Evolutionary conservation across 2,113 vertebrate genomes (phyloP), one percentile per base, ranked within the genome.

Genomic region (Etia nguti): DNA sequence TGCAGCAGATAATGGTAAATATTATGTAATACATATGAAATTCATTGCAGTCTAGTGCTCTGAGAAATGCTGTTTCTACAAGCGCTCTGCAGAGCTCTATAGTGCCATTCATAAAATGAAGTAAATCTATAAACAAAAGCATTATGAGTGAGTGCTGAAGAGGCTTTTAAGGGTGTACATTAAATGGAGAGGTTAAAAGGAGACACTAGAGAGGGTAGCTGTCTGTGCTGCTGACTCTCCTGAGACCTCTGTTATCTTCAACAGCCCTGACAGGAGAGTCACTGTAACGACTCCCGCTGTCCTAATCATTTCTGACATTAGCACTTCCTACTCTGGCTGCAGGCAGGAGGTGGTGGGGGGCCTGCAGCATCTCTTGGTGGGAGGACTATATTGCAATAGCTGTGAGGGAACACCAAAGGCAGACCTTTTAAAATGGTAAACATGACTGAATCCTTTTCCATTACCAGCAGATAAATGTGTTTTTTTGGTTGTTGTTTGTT

Each of bases 221-320:
- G 85, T 81, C 89, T 85, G 34, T 79, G 57, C 46, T 12, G 8
- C 4, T 20, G 52, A 11, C 34, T 83, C 80, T 89, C 85, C 65
- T 54, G 80, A 81, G 84, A 89, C 80, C 82, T 86, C 88, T n/a
- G 65, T 52, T 82, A 68, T 85, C 87, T 79, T 75, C 86, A 79
- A 24, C 88, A 22, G 15, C 79, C 65, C 89, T 89, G 90, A 90
- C 90, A 93, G 88, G 12, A 84, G 89, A 82, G 75, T n/a, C 38
- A 13, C 60, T 80, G 11, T 29, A 50, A 84, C 60, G 13, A 52
- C 86, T 79, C 89, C 88, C 22, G 52, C 83, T 54, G 82, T 80
- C 86, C 68, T 93, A 88, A 94, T 93, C 82, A 12, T 41, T 92
- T 68, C 84, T 92, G 93, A 92, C 92, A 92, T 90, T 86, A 91